Percentiles rank a stretch among this genome's conserved stretches.
These are phyloP conservation scores for Bombycilla garrulus DNA, from an alignment of 2,113 vertebrate genomes.

Conservation along the genomic window DNA sequence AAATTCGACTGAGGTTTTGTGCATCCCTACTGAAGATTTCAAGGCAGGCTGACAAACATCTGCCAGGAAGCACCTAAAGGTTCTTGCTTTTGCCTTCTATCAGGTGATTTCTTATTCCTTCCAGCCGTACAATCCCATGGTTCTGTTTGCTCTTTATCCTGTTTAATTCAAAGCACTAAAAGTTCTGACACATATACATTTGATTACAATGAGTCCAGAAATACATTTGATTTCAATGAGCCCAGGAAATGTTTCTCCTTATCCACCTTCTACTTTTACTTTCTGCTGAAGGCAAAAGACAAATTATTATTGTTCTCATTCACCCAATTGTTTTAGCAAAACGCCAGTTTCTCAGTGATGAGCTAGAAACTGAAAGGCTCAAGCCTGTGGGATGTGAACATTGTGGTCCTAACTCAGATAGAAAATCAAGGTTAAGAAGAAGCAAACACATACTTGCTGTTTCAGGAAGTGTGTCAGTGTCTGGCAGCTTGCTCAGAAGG, in stretches of 20 bases:
- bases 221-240: not conserved
- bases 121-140: not conserved
- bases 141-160: not conserved
- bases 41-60: not conserved
- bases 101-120: not conserved
- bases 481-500: not conserved
- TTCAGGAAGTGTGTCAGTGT: not conserved
- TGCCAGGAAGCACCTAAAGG: not conserved
- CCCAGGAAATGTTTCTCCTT: not conserved
- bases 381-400: not conserved
- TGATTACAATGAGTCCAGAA: not conserved
- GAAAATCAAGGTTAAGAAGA: not conserved
- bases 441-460: not conserved
- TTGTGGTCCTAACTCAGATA: not conserved
- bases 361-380: not conserved
- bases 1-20: not conserved
- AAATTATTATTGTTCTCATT: not conserved
- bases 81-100: not conserved
- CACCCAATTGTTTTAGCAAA: not conserved
- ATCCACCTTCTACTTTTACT: not conserved
- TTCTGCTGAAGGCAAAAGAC: not conserved
- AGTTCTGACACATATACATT: not conserved
- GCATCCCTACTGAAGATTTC: not conserved
- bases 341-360: not conserved
- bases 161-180: not conserved